Evolutionary conservation across 2,113 vertebrate species (phyloP).

Genomic region (Gobiocypris rarus): DNA sequence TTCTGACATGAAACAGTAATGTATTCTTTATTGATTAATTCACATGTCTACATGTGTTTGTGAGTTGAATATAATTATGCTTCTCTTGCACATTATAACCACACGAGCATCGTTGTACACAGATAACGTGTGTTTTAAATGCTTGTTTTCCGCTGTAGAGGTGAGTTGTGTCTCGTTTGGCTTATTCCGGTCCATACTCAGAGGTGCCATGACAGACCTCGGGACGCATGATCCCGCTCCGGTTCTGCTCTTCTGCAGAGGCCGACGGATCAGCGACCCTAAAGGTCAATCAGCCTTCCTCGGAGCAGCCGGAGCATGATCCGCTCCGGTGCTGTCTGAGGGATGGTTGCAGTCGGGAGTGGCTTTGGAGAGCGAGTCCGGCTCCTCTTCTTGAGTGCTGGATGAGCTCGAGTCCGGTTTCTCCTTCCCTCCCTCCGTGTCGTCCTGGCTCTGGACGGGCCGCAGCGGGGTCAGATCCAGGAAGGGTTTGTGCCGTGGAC

Average conservation of each 20-base stretch:
- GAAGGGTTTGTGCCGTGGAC: slow-evolving; percentile 56
- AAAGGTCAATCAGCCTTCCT: too few relatives aligned
- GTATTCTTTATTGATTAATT: too few relatives aligned
- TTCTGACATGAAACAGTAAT: too few relatives aligned
- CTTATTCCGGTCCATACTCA: background rate
- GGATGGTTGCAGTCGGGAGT: background rate
- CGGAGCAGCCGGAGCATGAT: background rate
- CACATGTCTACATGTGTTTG: too few relatives aligned
- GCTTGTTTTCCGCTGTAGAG: background rate
- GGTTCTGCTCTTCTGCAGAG: background rate
- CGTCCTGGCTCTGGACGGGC: slow-evolving; percentile 62
- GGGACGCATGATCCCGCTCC: background rate
- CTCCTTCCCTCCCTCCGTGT: slow-evolving; percentile 63
- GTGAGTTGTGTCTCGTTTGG: background rate
- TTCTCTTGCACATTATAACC: background rate
- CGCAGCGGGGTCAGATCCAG: slow-evolving; percentile 71
- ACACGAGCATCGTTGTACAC: background rate
- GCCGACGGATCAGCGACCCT: background rate
- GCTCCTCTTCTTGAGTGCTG: too few relatives aligned
- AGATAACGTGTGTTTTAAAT: too few relatives aligned
- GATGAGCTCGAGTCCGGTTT: background rate
- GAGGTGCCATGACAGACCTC: background rate
- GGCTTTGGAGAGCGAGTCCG: background rate
- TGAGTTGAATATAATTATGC: too few relatives aligned
- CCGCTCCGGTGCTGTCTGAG: background rate